These are phyloP conservation scores for Phylloscopus whistleri DNA, from an alignment of 2,113 vertebrate genomes.

Conservation along the genomic window DNA sequence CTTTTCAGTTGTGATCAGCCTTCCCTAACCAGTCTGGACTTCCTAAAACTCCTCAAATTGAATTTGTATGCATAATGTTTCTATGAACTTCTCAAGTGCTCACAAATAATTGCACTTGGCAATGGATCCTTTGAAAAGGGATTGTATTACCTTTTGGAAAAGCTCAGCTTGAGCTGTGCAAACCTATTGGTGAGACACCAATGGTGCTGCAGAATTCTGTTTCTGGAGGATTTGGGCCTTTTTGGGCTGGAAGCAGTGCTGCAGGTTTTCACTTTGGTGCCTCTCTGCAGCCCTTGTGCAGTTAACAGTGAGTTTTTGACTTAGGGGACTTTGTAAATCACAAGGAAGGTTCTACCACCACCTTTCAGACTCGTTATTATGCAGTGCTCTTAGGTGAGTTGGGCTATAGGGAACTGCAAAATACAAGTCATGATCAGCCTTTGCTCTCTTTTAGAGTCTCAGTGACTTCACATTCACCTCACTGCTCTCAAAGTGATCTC, in stretches of 20 bases:
- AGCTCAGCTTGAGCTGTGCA: slow-evolving; percentile 67
- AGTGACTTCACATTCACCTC: background rate
- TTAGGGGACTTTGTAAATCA: background rate
- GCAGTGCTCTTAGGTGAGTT: background rate
- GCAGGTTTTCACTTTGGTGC: background rate
- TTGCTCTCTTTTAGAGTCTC: background rate
- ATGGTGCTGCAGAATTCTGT: slow-evolving; percentile 69
- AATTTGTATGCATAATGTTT: slow-evolving; percentile 33
- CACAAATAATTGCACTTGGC: slow-evolving; percentile 71
- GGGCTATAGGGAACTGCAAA: background rate
- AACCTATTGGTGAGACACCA: slow-evolving; percentile 68
- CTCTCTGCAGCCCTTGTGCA: background rate
- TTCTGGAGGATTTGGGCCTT: slow-evolving; percentile 62
- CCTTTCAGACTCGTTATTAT: background rate
- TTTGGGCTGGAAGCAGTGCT: slow-evolving; percentile 45
- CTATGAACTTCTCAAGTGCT: slow-evolving; percentile 61
- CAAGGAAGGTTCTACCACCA: background rate
- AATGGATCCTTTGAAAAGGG: slow-evolving; percentile 72
- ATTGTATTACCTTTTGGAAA: slow-evolving; percentile 78
- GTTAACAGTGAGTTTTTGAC: background rate
- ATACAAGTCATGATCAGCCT: background rate
- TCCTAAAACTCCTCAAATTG: slow-evolving; percentile 45
- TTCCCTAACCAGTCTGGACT: slow-evolving; percentile 39
- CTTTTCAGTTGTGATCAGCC: slow-evolving; percentile 60
- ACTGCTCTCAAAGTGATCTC: background rate